Conservation (phyloP, 2,797 vertebrate species). For the Echeneis naucrates region DNA sequence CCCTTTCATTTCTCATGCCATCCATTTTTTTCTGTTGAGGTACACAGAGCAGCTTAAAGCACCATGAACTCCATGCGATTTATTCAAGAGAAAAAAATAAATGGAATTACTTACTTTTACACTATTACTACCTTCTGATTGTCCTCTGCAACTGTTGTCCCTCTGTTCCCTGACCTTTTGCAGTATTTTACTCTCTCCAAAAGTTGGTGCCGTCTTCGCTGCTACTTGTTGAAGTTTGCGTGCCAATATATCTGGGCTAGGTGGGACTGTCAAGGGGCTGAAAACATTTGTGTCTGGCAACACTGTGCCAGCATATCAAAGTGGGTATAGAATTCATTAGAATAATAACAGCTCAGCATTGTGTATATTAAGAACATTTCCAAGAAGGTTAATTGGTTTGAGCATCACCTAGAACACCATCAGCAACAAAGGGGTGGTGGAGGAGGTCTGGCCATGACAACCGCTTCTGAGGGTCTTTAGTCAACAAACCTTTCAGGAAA, state of each 20-base stretch:
- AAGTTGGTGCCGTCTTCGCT: conserved; percentile 74
- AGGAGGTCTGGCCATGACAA: conserved; percentile 94
- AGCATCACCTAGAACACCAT: conserved; percentile 88
- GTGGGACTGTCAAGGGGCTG: conserved; percentile 89
- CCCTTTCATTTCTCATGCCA: conserved; percentile 43
- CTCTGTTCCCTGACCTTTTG: conserved; percentile 78
- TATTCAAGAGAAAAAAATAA: conserved; percentile 12
- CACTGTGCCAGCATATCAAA: conserved; percentile 78
- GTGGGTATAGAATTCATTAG: conserved; percentile 9
- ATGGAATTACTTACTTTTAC: conserved; percentile 35
- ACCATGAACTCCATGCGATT: background rate
- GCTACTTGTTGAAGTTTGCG: conserved; percentile 88
- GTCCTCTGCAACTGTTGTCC: conserved; percentile 72
- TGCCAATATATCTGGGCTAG: conserved; percentile 88
- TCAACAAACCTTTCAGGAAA: conserved; percentile 95
- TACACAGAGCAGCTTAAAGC: conserved; percentile 24
- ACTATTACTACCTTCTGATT: conserved; percentile 51
- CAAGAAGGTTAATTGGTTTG: background rate
- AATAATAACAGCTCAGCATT: background rate
- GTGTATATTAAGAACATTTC: background rate
- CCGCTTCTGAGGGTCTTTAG: conserved; percentile 92
- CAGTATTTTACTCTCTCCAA: conserved; percentile 85
- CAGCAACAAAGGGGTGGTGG: conserved; percentile 93
- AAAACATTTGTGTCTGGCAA: conserved; percentile 82
- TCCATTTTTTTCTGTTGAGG: conserved; percentile 57